These are phyloP conservation scores for Pagrus major DNA, from an alignment of 2,113 vertebrate genomes.

Conservation along the genomic window DNA sequence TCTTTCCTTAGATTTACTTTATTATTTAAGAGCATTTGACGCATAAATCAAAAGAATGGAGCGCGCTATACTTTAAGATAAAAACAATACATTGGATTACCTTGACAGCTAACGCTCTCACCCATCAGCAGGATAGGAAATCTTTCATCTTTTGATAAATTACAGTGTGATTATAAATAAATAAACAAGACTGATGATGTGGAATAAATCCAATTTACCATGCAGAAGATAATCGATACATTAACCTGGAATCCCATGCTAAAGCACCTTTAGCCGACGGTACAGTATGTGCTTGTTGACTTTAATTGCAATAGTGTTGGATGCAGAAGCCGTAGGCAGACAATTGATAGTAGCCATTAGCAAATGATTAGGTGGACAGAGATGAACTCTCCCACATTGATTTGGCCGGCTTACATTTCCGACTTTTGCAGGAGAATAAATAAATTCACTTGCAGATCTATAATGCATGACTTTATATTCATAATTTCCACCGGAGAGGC, in stretches of 20 bases:
- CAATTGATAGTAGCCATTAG: slow-evolving; percentile 89
- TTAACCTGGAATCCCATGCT: slow-evolving; percentile 81
- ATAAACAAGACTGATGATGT: slow-evolving; percentile 82
- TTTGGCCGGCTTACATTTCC: slow-evolving; percentile 84
- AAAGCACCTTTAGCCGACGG: slow-evolving; percentile 78
- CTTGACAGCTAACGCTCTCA: slow-evolving; percentile 51
- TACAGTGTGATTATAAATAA: slow-evolving; percentile 72
- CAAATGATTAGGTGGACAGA: slow-evolving; percentile 87
- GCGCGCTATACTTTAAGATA: slow-evolving; percentile 29
- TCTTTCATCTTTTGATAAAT: slow-evolving; percentile 76
- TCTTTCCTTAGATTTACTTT: slow-evolving; percentile 14
- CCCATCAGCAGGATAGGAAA: slow-evolving; percentile 62
- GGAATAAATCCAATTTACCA: slow-evolving; percentile 81
- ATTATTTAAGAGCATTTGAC: slow-evolving; percentile 11
- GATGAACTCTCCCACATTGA: slow-evolving; percentile 86
- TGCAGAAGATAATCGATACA: slow-evolving; percentile 82
- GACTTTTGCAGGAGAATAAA: slow-evolving; percentile 84
- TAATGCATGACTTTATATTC: slow-evolving; percentile 85
- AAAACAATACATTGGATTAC: slow-evolving; percentile 55
- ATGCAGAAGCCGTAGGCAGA: slow-evolving; percentile 74
- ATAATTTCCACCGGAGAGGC: slow-evolving; percentile 80
- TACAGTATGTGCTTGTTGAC: slow-evolving; percentile 78
- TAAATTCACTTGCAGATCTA: slow-evolving; percentile 84
- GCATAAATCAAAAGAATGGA: slow-evolving; percentile 41
- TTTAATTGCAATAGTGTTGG: slow-evolving; percentile 82